phyloP scores from a whole-genome alignment of 2,113 vertebrate species.

The Pseudolaguvia tuberculata region DNA sequence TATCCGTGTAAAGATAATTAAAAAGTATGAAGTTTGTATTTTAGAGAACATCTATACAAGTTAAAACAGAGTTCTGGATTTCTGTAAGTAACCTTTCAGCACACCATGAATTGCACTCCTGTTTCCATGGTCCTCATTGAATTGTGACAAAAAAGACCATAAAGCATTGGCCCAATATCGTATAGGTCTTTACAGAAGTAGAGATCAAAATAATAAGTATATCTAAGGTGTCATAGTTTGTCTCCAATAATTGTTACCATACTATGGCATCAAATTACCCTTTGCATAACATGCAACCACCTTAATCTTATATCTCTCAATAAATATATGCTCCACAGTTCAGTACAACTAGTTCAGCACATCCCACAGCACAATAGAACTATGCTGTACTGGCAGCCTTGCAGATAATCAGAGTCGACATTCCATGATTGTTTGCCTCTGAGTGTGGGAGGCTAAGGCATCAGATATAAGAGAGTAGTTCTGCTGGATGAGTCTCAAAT shows the following conservation, averaged over 20 bases:
- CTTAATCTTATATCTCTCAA: slow-evolving; percentile 40
- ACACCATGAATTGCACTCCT: slow-evolving; percentile 62
- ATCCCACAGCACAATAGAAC: slow-evolving; percentile 19
- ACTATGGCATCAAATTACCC: slow-evolving; percentile 9
- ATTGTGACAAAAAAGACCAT: slow-evolving; percentile 45
- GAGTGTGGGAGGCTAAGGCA: slow-evolving; percentile 15
- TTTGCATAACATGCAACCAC: not conserved
- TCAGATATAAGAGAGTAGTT: slow-evolving; percentile 2
- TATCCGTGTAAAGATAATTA: not conserved
- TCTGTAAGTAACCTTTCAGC: slow-evolving; percentile 72
- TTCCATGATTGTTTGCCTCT: slow-evolving; percentile 30
- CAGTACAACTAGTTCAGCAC: slow-evolving; percentile 55
- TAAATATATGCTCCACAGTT: slow-evolving; percentile 46
- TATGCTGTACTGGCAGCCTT: slow-evolving; percentile 21
- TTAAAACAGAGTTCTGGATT: slow-evolving; percentile 68
- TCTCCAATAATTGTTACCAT: not conserved
- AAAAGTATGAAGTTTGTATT: not conserved
- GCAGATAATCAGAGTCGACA: slow-evolving; percentile 40
- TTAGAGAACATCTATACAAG: slow-evolving; percentile 48
- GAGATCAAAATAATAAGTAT: no score
- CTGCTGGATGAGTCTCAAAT: slow-evolving; percentile 18
- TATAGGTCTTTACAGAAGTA: not conserved
- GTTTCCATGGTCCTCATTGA: not conserved
- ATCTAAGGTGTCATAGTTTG: not conserved
- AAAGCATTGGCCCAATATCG: slow-evolving; percentile 26